phyloP scores from a whole-genome alignment of 35 echinoderm and acorn worm genomes.

The Diadema setosum region DNA sequence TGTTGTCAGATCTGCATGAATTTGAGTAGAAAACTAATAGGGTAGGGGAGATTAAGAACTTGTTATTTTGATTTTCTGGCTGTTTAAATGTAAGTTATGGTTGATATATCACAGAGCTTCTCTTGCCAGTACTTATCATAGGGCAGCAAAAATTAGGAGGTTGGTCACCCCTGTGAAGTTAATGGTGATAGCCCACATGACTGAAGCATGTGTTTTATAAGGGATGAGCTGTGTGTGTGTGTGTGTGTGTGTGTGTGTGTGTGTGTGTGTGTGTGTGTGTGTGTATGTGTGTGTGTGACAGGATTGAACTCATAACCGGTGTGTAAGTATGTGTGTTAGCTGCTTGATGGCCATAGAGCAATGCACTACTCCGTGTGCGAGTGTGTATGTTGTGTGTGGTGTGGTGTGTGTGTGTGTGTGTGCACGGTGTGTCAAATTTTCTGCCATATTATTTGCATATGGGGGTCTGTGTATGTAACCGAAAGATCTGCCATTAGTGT shows the following conservation, averaged over 20 bases:
- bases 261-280: too few relatives aligned
- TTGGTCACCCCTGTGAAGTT: neutral
- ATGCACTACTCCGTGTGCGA: neutral
- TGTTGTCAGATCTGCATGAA: too few relatives aligned
- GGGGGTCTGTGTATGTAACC: neutral
- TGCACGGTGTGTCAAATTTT: neutral
- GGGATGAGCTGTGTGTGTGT: neutral
- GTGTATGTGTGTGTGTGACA: neutral
- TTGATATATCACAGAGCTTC: too few relatives aligned
- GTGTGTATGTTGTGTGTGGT: neutral
- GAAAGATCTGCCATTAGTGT: neutral
- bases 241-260: neutral
- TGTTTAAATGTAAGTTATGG: too few relatives aligned
- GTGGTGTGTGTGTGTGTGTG: neutral
- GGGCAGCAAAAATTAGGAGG: too few relatives aligned
- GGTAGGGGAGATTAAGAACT: too few relatives aligned
- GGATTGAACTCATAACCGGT: too few relatives aligned
- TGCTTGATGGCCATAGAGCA: neutral
- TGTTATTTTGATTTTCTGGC: too few relatives aligned
- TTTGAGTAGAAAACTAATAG: too few relatives aligned
- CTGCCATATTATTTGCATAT: constrained; percentile 6
- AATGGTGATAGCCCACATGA: neutral
- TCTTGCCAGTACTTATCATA: too few relatives aligned
- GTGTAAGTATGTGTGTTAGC: neutral
- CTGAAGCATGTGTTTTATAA: neutral